Evolutionary conservation across 2,888 invertebrate species (phyloP), one percentile per base, ranked within the genome.

Genomic region (Parthenolecanium corni): DNA sequence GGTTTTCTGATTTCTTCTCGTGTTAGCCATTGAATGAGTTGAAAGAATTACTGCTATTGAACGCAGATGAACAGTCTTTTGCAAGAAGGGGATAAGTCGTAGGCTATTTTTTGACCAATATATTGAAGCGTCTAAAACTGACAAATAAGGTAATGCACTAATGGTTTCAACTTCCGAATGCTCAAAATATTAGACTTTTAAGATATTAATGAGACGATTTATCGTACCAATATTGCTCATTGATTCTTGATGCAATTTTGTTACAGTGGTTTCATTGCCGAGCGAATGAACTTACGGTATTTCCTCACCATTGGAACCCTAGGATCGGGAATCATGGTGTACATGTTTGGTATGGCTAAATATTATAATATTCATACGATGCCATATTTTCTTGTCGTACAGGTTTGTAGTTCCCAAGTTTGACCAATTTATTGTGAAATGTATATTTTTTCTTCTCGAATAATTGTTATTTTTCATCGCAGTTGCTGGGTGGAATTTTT

Each of bases 251-350:
- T n/a, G n/a, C n/a, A n/a, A n/a, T n/a, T n/a, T n/a, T n/a, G n/a
- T n/a, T n/a, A n/a, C n/a, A 77, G 83, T 78, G 96, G 96, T 2
- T 86, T 94, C 74, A 78, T 95, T 62, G 96, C 95, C 0, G 96
- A 96, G 75, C 78, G 95, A 36, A 86, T 90, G 24, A 91, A 94
- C 69, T 76, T 96, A 46, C 79, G 96, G 2, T 90, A 91, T 73
- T 96, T 93, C 74, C 78, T 96, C n/a, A 79, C 89, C 0, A 71
- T 86, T 25, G 96, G 96, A 52, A 95, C 96, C 95, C 74, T 95
- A 40, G 72, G 84, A 2, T 90, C 92, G 0, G 93, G 93, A 0
- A 73, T 89, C 3, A 86, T 89, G 70, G 87, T 89, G 65, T 91
- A 90, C 70, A 75, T 91, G 44, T 91, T 96, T 76, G 96, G 96